These are phyloP conservation scores for Anodontia alba DNA, from an alignment of 2,888 invertebrate species.

Conservation along the genomic window DNA sequence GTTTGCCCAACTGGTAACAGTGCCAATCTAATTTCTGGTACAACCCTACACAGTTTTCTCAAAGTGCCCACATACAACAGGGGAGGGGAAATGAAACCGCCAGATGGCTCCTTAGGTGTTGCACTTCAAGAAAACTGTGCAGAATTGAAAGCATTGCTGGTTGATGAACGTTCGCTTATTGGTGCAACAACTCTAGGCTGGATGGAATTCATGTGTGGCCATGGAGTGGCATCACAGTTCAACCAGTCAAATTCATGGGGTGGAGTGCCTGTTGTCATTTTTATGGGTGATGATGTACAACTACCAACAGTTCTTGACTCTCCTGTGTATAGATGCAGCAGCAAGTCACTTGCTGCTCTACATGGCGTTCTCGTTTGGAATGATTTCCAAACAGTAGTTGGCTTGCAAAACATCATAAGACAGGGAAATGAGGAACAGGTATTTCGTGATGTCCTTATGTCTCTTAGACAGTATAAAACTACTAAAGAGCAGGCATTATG, in stretches of 20 bases:
- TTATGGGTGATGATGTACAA: slow-evolving; percentile 49
- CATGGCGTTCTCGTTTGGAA: slow-evolving; percentile 17
- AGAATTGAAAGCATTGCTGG: slow-evolving; percentile 44
- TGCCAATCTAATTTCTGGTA: slow-evolving; percentile 56
- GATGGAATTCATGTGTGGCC: slow-evolving; percentile 40
- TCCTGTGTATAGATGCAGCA: slow-evolving; percentile 28
- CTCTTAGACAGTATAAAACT: slow-evolving; percentile 13
- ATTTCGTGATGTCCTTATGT: slow-evolving; percentile 12
- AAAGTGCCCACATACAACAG: slow-evolving; percentile 55
- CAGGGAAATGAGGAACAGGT: slow-evolving; percentile 26
- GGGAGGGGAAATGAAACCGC: slow-evolving; percentile 47
- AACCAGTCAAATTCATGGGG: neutral
- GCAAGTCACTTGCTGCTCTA: slow-evolving; percentile 13
- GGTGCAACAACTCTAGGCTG: slow-evolving; percentile 38
- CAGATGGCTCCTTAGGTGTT: slow-evolving; percentile 48
- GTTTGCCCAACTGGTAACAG: slow-evolving; percentile 35
- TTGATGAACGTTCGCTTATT: slow-evolving; percentile 61
- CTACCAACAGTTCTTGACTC: slow-evolving; percentile 41
- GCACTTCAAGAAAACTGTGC: slow-evolving; percentile 49
- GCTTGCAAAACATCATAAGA: slow-evolving; percentile 36
- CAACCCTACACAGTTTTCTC: slow-evolving; percentile 42
- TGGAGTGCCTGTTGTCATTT: slow-evolving; percentile 37
- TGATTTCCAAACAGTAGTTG: slow-evolving; percentile 1
- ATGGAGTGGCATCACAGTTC: slow-evolving; percentile 4
- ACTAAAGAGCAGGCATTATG: slow-evolving; percentile 39